Evolutionary conservation across 2,888 invertebrate species (phyloP).

Genomic region (Tryphoninae sp.): DNA sequence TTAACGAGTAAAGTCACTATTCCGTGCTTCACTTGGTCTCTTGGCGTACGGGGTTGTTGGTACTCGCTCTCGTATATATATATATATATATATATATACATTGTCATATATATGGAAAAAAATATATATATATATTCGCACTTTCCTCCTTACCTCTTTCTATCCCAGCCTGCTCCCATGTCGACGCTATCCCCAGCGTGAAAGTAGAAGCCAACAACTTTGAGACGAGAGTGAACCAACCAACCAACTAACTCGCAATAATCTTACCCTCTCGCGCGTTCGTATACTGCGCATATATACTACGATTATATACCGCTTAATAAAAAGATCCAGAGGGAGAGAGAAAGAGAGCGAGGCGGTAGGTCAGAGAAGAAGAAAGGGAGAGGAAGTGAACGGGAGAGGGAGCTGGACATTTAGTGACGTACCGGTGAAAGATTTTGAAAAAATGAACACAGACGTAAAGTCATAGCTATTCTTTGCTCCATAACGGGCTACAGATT

Average conservation of each 20-base stretch:
- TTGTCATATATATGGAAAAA: background rate
- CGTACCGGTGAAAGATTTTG: constrained; percentile 17
- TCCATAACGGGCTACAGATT: background rate
- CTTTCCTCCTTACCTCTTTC: constrained; percentile 42
- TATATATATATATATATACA: constrained; percentile 20
- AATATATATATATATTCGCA: constrained; percentile 17
- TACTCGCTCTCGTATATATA: constrained; percentile 34
- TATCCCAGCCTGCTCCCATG: constrained; percentile 41
- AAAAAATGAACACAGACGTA: constrained; percentile 13
- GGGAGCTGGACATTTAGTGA: constrained; percentile 2
- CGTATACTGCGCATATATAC: constrained; percentile 11
- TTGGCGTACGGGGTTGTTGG: constrained; percentile 44
- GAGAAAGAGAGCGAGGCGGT: background rate
- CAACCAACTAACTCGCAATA: constrained; percentile 74
- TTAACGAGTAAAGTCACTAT: constrained; percentile 76
- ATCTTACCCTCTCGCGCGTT: constrained; percentile 66
- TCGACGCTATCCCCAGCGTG: constrained; percentile 62
- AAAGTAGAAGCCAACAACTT: constrained; percentile 71
- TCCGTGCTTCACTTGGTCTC: constrained; percentile 49
- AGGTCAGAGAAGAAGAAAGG: background rate
- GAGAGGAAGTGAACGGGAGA: background rate
- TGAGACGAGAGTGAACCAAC: constrained; percentile 66
- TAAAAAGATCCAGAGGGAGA: constrained; percentile 23
- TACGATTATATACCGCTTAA: constrained; percentile 64
- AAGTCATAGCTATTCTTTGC: constrained; percentile 6